A percentile compares a stretch with the other conserved stretches of the same genome.
Conservation (phyloP, 2,113 vertebrate genomes). For the Otis tarda region DNA sequence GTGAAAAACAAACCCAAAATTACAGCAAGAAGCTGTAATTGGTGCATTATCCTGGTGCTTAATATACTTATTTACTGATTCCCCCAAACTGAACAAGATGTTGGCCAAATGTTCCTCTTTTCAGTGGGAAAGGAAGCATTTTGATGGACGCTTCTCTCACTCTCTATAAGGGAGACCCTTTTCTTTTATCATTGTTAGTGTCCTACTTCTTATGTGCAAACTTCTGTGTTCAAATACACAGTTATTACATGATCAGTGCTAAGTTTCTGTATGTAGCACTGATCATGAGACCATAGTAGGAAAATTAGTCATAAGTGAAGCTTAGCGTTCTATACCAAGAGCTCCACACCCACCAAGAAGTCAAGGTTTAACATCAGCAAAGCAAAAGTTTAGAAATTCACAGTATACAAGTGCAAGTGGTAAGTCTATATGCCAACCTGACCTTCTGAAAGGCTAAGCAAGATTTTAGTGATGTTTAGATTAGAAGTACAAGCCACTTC, state of each 20-base stretch:
- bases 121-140: background rate
- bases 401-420: background rate
- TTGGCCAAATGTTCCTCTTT: background rate
- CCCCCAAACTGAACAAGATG: background rate
- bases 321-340: background rate
- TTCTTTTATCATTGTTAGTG: background rate
- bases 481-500: background rate
- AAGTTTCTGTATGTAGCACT: background rate
- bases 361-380: background rate
- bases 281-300: background rate
- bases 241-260: background rate
- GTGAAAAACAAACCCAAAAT: too few species aligned
- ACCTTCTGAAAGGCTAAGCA: background rate
- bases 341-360: background rate
- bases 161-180: background rate
- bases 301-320: background rate
- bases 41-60: background rate
- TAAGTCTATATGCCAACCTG: background rate
- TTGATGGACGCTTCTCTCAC: background rate
- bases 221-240: background rate
- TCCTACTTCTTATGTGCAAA: background rate
- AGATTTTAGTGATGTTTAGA: background rate
- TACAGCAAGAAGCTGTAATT: too few species aligned
- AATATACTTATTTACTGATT: background rate
- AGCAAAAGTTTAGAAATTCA: background rate